Percentiles rank a stretch among this genome's conserved stretches.
phyloP scores from a whole-genome alignment of 2,888 invertebrate genomes.

The Rhagophthalmus giganteus region DNA sequence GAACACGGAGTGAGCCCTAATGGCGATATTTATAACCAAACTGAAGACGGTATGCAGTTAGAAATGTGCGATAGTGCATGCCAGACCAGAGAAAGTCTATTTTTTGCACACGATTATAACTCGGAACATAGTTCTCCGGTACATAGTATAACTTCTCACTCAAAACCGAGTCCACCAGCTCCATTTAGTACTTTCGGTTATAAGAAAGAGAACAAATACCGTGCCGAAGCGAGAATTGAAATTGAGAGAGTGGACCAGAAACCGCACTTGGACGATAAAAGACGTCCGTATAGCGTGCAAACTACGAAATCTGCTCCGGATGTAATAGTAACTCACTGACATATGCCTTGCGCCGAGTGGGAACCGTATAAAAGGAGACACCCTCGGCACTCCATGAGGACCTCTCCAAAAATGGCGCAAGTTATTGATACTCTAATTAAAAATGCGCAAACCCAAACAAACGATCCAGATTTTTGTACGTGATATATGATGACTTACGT shows the following conservation, averaged over 20 bases:
- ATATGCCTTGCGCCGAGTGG: slow-evolving; percentile 68
- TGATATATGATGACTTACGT: slow-evolving; percentile 38
- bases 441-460: slow-evolving; percentile 42
- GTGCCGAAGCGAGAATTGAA: slow-evolving; percentile 66
- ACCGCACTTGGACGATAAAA: slow-evolving; percentile 42
- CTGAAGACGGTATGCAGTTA: slow-evolving; percentile 45
- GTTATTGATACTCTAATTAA: slow-evolving; percentile 17
- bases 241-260: slow-evolving; percentile 53
- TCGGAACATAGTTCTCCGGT: slow-evolving; percentile 52
- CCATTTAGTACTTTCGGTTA: slow-evolving; percentile 64
- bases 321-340: slow-evolving; percentile 85
- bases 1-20: slow-evolving; percentile 46
- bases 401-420: slow-evolving; percentile 22
- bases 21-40: slow-evolving; percentile 45
- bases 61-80: slow-evolving; percentile 77
- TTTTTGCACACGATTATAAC: slow-evolving; percentile 55
- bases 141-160: slow-evolving; percentile 49
- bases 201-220: slow-evolving; percentile 56
- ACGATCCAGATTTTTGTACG: slow-evolving; percentile 47
- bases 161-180: slow-evolving; percentile 47
- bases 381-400: slow-evolving; percentile 54
- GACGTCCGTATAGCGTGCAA: slow-evolving; percentile 76
- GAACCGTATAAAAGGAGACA: slow-evolving; percentile 62
- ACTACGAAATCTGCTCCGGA: slow-evolving; percentile 89
- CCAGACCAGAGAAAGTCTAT: slow-evolving; percentile 81